phyloP scores from a whole-genome alignment of 1,140 invertebrate genomes.

The Vollenhovia emeryi region DNA sequence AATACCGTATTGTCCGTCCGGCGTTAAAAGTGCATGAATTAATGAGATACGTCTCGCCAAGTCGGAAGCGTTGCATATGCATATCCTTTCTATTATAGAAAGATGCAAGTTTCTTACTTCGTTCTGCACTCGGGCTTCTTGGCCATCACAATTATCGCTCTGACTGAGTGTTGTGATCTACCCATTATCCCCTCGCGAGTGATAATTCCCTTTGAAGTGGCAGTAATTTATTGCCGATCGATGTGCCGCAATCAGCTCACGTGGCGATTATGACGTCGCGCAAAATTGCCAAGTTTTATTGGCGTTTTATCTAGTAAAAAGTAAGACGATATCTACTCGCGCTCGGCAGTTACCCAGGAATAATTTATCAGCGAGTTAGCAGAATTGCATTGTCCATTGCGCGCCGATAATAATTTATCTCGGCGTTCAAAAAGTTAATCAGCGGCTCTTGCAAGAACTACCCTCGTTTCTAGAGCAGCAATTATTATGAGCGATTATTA shows the following conservation, averaged over 20 bases:
- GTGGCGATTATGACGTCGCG: neutral
- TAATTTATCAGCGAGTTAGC: conserved; percentile 27
- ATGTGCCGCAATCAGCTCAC: neutral
- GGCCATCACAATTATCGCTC: neutral
- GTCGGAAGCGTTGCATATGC: neutral
- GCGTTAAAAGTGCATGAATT: conserved; percentile 10
- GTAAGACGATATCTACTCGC: neutral
- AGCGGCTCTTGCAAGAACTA: neutral
- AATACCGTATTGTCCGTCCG: conserved; percentile 3
- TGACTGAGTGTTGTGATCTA: conserved; percentile 10
- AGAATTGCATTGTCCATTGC: conserved; percentile 23
- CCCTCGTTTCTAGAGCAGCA: conserved; percentile 21
- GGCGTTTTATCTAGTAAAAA: conserved; percentile 27
- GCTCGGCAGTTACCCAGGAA: neutral
- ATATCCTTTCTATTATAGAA: neutral
- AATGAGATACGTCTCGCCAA: neutral
- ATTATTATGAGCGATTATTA: conserved; percentile 14
- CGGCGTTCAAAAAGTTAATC: conserved; percentile 28
- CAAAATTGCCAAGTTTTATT: conserved; percentile 10
- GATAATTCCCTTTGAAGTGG: conserved; percentile 40
- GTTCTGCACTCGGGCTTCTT: neutral
- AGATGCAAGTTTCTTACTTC: conserved; percentile 1
- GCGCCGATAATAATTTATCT: conserved; percentile 45
- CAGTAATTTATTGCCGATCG: conserved; percentile 41
- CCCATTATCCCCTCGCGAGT: neutral